Base-by-base conservation (phyloP, 2,888 invertebrate species). In the Melanargia galathea region DNA sequence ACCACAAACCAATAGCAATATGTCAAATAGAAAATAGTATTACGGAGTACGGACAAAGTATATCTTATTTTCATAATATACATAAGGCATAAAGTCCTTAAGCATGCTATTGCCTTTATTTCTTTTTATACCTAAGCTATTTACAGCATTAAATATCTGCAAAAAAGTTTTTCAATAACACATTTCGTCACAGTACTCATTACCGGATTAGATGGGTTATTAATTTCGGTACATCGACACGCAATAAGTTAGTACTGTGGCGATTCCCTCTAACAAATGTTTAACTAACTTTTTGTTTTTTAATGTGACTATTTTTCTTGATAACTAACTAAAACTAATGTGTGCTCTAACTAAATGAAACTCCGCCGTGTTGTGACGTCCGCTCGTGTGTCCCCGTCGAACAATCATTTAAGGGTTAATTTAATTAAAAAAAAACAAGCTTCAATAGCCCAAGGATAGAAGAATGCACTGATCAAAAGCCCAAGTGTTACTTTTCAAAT, bases 351-450 rank as follows among this genome's bases (percentile, higher is more conserved):
- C 46, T 48, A 56, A 40, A 64, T 48, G 10, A 54, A 59, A 71
- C 70, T 74, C 77, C 78, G 81, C 84, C 84, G 79, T 90, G 85
- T 89, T 89, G 90, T 91, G 90, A 85, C 88, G 90, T 91, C 84
- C 87, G 90, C 83, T 84, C 81, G 86, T 88, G n/a, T n/a, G 87
- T 87, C 75, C 74, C 75, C 79, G 81, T 74, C 71, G 66, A 74
- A 66, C 64, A 6, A 40, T 38, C 33, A 33, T 6, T 5, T 1
- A 11, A 52, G 30, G 30, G 51, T 51, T 35, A 13, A 16, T 16
- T 30, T 26, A 49, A n/a, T n/a, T 26, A 30, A 8, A 13, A n/a
- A n/a, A n/a, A n/a, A n/a, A n/a, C n/a, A 16, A 26, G n/a, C n/a
- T 0, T 24, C 24, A 26, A 24, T 48, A 24, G 13, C 5, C 26